Conservation (phyloP, 2,797 vertebrate genomes). For the Betta splendens region DNA sequence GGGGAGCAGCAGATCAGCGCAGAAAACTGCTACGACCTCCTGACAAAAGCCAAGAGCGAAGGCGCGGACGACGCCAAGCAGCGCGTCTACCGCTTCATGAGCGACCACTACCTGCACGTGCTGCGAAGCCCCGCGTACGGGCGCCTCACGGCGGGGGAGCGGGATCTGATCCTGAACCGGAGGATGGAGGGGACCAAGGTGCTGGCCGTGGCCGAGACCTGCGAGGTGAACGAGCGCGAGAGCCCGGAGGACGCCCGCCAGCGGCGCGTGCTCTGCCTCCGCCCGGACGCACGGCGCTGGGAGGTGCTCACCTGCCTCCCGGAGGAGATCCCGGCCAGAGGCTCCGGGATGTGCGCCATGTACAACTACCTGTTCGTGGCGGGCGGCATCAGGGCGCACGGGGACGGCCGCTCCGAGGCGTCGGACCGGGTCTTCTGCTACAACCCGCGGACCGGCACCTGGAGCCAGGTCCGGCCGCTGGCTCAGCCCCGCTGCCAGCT, state of each 20-base stretch:
- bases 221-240: conserved; percentile 80
- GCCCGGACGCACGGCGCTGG: conserved; percentile 79
- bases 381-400: conserved; percentile 79
- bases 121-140: conserved; percentile 87
- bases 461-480: conserved; percentile 85
- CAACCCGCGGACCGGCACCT: conserved; percentile 86
- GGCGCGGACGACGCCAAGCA: conserved; percentile 81
- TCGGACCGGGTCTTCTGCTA: conserved; percentile 91
- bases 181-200: conserved; percentile 83
- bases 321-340: conserved; percentile 84
- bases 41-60: conserved; percentile 86
- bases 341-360: conserved; percentile 89
- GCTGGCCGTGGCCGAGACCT: conserved; percentile 85
- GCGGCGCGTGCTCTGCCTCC: conserved; percentile 82
- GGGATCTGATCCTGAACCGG: conserved; percentile 87
- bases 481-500: conserved; percentile 89
- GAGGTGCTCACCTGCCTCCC: conserved; percentile 85
- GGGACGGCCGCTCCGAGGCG: conserved; percentile 74
- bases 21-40: conserved; percentile 87
- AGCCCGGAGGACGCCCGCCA: conserved; percentile 70
- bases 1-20: conserved; percentile 82
- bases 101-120: conserved; percentile 89
- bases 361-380: conserved; percentile 94
- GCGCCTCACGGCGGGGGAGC: conserved; percentile 85
- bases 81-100: conserved; percentile 88